Evolutionary conservation across 2,113 vertebrate genomes (phyloP).

Genomic region (Antennarius striatus): DNA sequence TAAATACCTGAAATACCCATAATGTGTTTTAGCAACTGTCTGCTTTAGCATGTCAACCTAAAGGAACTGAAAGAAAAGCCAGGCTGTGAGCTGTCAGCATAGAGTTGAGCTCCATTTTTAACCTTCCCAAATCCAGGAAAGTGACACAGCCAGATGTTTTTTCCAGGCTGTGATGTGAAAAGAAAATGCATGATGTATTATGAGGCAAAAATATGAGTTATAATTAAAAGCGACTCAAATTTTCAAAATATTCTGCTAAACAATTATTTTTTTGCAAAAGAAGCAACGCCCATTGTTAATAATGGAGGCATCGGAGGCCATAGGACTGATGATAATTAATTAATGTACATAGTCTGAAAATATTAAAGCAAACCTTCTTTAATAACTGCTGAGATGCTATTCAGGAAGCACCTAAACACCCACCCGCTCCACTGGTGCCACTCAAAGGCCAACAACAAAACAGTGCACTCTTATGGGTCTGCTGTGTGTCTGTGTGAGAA

Average conservation of each 20-base stretch:
- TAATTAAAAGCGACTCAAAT: no score
- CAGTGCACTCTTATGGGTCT: neutral
- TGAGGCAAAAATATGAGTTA: no score
- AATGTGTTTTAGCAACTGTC: no score
- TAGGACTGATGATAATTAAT: slow-evolving; percentile 14
- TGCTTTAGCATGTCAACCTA: no score
- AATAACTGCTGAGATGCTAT: slow-evolving; percentile 1
- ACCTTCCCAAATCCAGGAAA: neutral
- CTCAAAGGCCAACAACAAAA: slow-evolving; percentile 11
- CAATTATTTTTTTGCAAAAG: neutral
- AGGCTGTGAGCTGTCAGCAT: neutral
- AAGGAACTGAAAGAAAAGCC: no score
- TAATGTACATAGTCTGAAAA: slow-evolving; percentile 9
- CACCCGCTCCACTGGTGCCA: slow-evolving; percentile 5
- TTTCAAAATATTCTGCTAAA: neutral
- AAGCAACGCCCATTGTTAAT: slow-evolving; percentile 1
- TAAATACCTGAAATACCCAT: no score
- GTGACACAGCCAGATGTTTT: neutral
- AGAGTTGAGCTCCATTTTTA: neutral
- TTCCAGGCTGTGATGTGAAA: no score
- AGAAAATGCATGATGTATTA: no score
- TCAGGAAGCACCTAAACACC: slow-evolving; percentile 9
- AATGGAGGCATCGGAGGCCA: neutral
- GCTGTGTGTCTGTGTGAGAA: neutral
- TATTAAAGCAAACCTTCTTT: neutral